These are phyloP conservation scores for Procambarus virginalis DNA, from an alignment of 1,140 invertebrate genomes.

Conservation along the genomic window DNA sequence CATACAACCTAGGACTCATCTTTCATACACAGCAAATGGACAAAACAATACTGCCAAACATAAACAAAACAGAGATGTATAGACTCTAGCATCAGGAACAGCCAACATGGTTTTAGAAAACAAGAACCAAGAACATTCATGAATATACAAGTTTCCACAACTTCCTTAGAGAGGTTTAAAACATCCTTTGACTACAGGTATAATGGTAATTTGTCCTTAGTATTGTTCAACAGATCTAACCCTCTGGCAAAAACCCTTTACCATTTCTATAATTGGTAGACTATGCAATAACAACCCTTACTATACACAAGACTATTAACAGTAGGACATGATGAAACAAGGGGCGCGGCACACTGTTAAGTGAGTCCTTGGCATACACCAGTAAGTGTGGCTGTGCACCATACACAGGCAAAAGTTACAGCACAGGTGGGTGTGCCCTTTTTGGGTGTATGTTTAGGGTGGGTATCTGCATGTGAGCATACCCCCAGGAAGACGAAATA, in stretches of 20 bases:
- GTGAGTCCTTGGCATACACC: slow-evolving; percentile 68
- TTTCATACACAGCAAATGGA: slow-evolving; percentile 69
- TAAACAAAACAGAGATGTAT: slow-evolving; percentile 70
- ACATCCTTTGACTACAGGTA: slow-evolving; percentile 69
- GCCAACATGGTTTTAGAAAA: slow-evolving; percentile 71
- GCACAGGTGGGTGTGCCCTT: slow-evolving; percentile 48
- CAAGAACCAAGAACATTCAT: slow-evolving; percentile 71
- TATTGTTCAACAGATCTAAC: slow-evolving; percentile 71
- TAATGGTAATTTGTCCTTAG: slow-evolving; percentile 70
- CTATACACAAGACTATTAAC: slow-evolving; percentile 71
- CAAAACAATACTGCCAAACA: slow-evolving; percentile 71
- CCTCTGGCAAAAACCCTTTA: slow-evolving; percentile 71
- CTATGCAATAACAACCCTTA: slow-evolving; percentile 71
- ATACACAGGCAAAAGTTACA: slow-evolving; percentile 40
- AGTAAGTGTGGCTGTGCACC: slow-evolving; percentile 63
- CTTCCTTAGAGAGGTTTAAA: slow-evolving; percentile 69
- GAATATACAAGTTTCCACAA: slow-evolving; percentile 71
- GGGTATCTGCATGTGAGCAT: slow-evolving; percentile 56
- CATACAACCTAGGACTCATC: slow-evolving; percentile 66
- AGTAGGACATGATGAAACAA: slow-evolving; percentile 71
- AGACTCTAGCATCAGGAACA: slow-evolving; percentile 70
- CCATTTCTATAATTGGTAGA: slow-evolving; percentile 71
- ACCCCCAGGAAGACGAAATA: slow-evolving; percentile 63
- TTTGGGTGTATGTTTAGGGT: slow-evolving; percentile 56
- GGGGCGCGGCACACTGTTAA: slow-evolving; percentile 69